Evolutionary conservation across 2,888 invertebrate species (phyloP), one percentile per base, ranked within the genome.

Genomic region (Eledona agricola): DNA sequence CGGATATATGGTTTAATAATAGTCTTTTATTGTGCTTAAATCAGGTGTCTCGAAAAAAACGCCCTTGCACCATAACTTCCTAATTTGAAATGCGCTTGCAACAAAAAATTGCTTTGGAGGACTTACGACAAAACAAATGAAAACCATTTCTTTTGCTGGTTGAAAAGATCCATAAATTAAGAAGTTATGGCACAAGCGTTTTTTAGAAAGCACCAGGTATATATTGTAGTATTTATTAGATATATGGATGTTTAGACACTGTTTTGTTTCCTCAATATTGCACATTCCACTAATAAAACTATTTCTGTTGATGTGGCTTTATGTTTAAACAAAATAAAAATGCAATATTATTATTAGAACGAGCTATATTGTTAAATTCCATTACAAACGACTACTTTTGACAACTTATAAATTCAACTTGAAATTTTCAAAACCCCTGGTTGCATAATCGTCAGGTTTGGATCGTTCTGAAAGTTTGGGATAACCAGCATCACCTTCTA

Each of bases 401-500:
- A 7, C 45, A 31, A 50, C 55, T 62, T 66, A 70, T 56, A 72
- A 62, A 19, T 72, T 65, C 22, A 75, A 45, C n/a, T 59, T 66
- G 2, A 62, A 23, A 32, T 83, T 72, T 57, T 88, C 85, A 71
- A 93, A 94, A 22, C 87, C 89, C 70, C 85, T 82, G 55, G 81
- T 78, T 34, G 83, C 85, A 78, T 89, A 93, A 67, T 92, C 88
- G 10, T 78, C 67, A 7, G 83, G 84, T 35, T 77, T 70, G 5
- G 71, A 72, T 37, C 81, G 82, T 1, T 84, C 81, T 4, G 85
- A 82, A 2, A 50, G 1, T 64, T 76, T 80, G 0, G 91, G 90
- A 71, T 81, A 93, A 1, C 79, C 84, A 45, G 83, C 81, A 71
- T 90, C 88, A 16, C 88, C 89, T 20, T 88, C 88, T 47, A 83